Evolutionary conservation across 2,888 invertebrate genomes (phyloP).

Genomic region (Hybos culiciformis): DNA sequence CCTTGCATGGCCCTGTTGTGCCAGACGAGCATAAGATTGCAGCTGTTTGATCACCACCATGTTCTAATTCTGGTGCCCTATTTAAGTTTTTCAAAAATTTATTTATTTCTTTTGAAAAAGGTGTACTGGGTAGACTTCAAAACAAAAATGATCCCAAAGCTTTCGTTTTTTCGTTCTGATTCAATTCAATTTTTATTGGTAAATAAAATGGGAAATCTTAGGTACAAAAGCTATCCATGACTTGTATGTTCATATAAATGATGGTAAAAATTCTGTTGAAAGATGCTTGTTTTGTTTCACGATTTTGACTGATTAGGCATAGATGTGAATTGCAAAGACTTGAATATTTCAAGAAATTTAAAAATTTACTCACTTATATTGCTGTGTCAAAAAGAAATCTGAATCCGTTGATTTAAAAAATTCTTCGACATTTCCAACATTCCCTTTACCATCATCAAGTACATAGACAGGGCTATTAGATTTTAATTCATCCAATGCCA

Average conservation of each 20-base stretch:
- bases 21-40: constrained; percentile 29
- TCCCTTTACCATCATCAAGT: constrained; percentile 22
- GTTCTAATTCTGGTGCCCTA: constrained; percentile 18
- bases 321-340: too few relatives aligned
- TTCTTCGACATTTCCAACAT: constrained; percentile 16
- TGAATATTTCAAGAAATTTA: too few relatives aligned
- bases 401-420: constrained; percentile 16
- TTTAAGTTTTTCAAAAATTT: not conserved
- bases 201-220: too few relatives aligned
- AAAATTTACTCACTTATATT: constrained; percentile 13
- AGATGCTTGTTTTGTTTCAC: too few relatives aligned
- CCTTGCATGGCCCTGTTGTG: constrained; percentile 27
- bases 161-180: too few relatives aligned
- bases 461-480: constrained; percentile 20
- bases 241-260: too few relatives aligned
- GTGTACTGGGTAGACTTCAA: not conserved
- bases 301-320: too few relatives aligned
- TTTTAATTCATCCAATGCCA: constrained; percentile 17
- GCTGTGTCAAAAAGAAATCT: constrained; percentile 14
- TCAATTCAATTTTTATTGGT: too few relatives aligned
- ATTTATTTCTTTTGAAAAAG: not conserved
- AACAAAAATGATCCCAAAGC: too few relatives aligned
- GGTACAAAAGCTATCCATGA: too few relatives aligned
- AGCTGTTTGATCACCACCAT: constrained; percentile 23
- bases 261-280: too few relatives aligned